Base-by-base conservation (phyloP, 2,888 invertebrate species). In the Hydropsyche betteni region DNA sequence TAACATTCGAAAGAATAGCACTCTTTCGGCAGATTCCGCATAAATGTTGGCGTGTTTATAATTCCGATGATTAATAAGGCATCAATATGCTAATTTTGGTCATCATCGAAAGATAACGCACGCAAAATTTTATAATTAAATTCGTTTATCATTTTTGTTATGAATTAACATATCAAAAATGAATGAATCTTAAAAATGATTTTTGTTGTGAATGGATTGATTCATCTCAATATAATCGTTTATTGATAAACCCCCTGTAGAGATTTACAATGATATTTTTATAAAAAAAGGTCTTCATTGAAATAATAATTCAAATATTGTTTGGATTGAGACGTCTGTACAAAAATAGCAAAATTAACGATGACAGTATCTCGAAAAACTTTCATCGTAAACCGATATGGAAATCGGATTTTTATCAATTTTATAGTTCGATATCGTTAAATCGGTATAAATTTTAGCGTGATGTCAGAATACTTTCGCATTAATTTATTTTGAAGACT, bases 371-470 rank as follows among this genome's bases (percentile, higher is more conserved):
- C 58, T 58, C 58, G 14, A 14, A 58, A 53, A 16, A 53, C 53
- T 53, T 58, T 58, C 24, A n/a, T 58, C 53, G 14, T 14, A 58
- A 16, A 24, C 16, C 16, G 53, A 53, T 14, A 58, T 58, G 58
- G 24, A 58, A 58, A 58, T 24, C 58, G 58, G 16, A 24, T 58
- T 24, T 58, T 58, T 58, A 16, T 58, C 58, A 16, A 24, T 58
- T 58, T 58, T 58, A 58, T 58, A 24, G 14, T 58, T 24, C 58
- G 58, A 58, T 58, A 14, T 58, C 58, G 58, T 58, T 58, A 58
- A 58, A 58, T 16, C 24, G 58, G 8, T 58, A 58, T 58, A 58
- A 58, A 58, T 58, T 58, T 16, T 24, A 58, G 58, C 3, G 24
- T 8, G 8, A 14, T 58, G 58, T 58, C 58, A 44, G 44, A 8